Percentiles rank a stretch among this genome's conserved stretches.
Conservation (phyloP, 1,140 invertebrate species). For the Limonius californicus region DNA sequence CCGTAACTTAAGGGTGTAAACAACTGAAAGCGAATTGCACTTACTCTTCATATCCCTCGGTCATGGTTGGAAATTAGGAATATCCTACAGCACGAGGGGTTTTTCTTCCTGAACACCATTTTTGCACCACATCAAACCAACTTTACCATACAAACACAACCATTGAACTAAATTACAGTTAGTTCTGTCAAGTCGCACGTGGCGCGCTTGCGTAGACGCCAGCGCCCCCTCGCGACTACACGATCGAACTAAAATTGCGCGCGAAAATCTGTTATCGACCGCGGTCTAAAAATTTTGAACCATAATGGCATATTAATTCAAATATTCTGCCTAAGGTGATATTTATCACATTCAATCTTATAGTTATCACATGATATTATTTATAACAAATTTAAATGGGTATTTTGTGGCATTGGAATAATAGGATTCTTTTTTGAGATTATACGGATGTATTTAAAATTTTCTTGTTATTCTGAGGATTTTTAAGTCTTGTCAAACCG, state of each 20-base stretch:
- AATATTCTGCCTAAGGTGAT: too few species aligned
- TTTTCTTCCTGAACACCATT: constrained; percentile 9
- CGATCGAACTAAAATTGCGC: not conserved
- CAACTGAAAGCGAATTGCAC: constrained; percentile 1
- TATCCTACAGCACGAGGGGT: not conserved
- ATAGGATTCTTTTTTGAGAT: too few species aligned
- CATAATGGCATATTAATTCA: too few species aligned
- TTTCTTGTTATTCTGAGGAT: too few species aligned
- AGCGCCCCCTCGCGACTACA: not conserved
- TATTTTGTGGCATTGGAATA: too few species aligned
- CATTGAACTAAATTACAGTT: constrained; percentile 11
- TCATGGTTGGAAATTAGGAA: constrained; percentile 11
- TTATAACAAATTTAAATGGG: too few species aligned
- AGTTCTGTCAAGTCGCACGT: not conserved
- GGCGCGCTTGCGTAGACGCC: not conserved
- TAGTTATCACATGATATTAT: too few species aligned
- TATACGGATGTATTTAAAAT: too few species aligned
- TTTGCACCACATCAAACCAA: constrained; percentile 12
- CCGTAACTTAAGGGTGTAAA: constrained; percentile 1
- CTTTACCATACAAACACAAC: constrained; percentile 3
- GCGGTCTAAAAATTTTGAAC: too few species aligned
- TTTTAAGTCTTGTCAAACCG: too few species aligned
- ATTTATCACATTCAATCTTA: too few species aligned
- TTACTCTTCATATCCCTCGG: constrained; percentile 11
- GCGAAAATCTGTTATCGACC: too few species aligned